These are phyloP conservation scores for Mionectes macconnelli DNA, from an alignment of 2,113 vertebrate species.

Conservation along the genomic window DNA sequence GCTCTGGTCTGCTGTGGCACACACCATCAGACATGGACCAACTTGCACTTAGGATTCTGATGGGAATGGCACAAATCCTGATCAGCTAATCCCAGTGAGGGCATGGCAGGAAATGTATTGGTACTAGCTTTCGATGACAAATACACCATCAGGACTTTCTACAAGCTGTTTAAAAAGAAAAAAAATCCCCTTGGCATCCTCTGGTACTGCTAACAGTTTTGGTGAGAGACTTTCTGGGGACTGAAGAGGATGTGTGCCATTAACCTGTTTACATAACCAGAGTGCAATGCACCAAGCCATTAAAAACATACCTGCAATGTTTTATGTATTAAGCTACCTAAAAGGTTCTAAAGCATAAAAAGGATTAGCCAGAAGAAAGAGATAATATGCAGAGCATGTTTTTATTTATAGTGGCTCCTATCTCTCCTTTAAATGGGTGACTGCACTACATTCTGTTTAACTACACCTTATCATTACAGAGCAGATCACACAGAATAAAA, in stretches of 20 bases:
- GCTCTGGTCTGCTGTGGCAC: not conserved
- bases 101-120: not conserved
- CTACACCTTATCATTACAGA: conserved; percentile 26
- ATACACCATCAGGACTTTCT: not conserved
- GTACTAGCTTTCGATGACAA: not conserved
- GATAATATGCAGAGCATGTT: not conserved
- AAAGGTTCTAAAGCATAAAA: conserved; percentile 25
- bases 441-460: conserved; percentile 14
- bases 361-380: not conserved
- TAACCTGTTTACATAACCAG: not conserved
- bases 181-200: not conserved
- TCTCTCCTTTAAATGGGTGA: conserved; percentile 40
- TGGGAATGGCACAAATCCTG: not conserved
- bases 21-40: not conserved
- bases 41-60: not conserved
- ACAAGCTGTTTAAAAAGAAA: not conserved
- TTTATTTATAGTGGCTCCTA: conserved; percentile 14
- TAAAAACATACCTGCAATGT: conserved; percentile 15
- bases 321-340: not conserved
- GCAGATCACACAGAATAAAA: conserved; percentile 13
- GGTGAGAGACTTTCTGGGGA: not conserved
- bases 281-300: not conserved
- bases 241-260: not conserved
- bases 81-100: not conserved
- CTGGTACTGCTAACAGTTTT: not conserved